phyloP scores from a whole-genome alignment of 1,140 invertebrate genomes.

The Ruditapes philippinarum region DNA sequence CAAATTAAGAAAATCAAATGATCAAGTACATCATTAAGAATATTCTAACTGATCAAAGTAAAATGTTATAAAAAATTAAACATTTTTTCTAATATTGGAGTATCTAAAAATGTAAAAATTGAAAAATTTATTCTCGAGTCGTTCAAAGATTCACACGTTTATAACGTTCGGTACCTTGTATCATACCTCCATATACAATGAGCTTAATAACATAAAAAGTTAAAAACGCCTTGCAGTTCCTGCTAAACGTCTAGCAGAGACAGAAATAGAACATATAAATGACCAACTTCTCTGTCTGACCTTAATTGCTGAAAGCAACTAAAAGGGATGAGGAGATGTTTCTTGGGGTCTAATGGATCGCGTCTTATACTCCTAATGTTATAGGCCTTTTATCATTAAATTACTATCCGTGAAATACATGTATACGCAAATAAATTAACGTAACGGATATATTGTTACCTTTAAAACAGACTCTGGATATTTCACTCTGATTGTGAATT shows the following conservation, averaged over 20 bases:
- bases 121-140: no score
- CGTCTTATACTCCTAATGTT: no score
- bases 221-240: no score
- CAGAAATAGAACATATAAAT: no score
- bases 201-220: no score
- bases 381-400: no score
- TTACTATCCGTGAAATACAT: background rate
- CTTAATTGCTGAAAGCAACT: background rate
- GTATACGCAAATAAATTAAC: background rate
- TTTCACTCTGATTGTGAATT: background rate
- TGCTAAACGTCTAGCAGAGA: no score
- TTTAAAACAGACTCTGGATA: background rate
- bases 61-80: background rate
- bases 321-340: background rate
- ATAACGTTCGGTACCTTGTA: no score
- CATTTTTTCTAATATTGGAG: background rate
- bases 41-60: background rate
- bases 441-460: background rate
- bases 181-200: no score
- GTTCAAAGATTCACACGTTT: no score
- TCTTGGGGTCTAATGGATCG: background rate
- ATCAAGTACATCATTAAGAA: background rate
- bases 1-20: background rate
- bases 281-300: no score
- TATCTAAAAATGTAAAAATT: background rate